A percentile compares a stretch with the other conserved stretches of the same genome.
phyloP scores from a whole-genome alignment of 1,140 invertebrate genomes.

The Trichoplusia ni region DNA sequence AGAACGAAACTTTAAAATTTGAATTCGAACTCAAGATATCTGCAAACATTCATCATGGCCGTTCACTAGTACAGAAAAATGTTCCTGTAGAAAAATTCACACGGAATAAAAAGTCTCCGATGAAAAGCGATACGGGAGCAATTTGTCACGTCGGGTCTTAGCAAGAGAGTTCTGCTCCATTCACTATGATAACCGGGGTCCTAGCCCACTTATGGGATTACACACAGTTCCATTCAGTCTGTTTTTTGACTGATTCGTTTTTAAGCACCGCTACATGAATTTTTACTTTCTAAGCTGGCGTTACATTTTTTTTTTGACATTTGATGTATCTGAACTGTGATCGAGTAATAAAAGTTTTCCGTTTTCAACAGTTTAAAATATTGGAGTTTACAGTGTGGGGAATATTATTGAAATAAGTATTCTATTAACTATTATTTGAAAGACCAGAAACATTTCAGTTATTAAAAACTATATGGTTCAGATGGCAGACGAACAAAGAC shows the following conservation, averaged over 20 bases:
- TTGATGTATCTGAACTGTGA: conserved; percentile 23
- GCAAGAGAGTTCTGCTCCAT: conserved; percentile 16
- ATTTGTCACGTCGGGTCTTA: conserved; percentile 41
- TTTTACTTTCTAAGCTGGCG: conserved; percentile 7
- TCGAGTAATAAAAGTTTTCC: background rate
- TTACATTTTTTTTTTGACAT: conserved; percentile 43
- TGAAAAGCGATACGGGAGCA: conserved; percentile 36
- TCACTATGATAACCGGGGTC: conserved; percentile 10
- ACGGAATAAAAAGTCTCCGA: conserved; percentile 34
- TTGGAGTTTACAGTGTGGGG: background rate
- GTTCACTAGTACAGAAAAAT: conserved; percentile 23
- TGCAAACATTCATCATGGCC: conserved; percentile 35
- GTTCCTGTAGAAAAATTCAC: conserved; percentile 32
- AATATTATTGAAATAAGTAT: too few species aligned
- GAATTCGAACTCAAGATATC: conserved; percentile 3
- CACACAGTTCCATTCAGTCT: conserved; percentile 18
- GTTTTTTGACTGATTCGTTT: conserved; percentile 27
- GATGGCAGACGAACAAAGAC: too few species aligned
- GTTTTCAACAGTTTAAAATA: background rate
- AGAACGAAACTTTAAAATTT: background rate
- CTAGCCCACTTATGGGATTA: conserved; percentile 25
- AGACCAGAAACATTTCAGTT: too few species aligned
- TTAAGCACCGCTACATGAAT: conserved; percentile 26
- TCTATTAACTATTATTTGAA: too few species aligned
- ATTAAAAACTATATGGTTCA: too few species aligned